These are phyloP conservation scores for Acanthosepion esculentum DNA, from an alignment of 2,888 invertebrate genomes.

Conservation along the genomic window DNA sequence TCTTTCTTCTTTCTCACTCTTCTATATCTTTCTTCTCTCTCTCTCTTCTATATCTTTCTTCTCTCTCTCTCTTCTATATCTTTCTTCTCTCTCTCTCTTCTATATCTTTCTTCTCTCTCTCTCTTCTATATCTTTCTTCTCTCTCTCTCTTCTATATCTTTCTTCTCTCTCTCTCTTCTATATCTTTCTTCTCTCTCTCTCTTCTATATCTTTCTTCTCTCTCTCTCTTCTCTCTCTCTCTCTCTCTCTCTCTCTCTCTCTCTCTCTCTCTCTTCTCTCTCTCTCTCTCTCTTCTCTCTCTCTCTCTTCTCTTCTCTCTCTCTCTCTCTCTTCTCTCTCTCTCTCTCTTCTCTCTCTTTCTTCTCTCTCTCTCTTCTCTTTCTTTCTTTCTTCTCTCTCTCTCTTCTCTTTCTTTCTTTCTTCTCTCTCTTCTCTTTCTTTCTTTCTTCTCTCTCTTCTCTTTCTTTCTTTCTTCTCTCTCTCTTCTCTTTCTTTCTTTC, in stretches of 20 bases:
- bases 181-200: background rate
- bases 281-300: too few relatives aligned
- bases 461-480: background rate
- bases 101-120: background rate
- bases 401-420: too few relatives aligned
- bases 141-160: background rate
- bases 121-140: too few relatives aligned
- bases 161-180: background rate
- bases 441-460: background rate
- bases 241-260: too few relatives aligned
- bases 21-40: background rate
- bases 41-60: background rate
- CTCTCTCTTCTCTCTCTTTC: background rate
- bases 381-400: too few relatives aligned
- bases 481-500: background rate
- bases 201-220: too few relatives aligned
- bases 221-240: too few relatives aligned
- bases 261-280: too few relatives aligned
- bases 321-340: background rate
- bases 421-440: too few relatives aligned
- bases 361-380: background rate
- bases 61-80: too few relatives aligned
- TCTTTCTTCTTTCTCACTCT: too few relatives aligned
- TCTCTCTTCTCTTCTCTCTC: too few relatives aligned
- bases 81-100: background rate